phyloP scores from a whole-genome alignment of 2,888 invertebrate genomes.

The Pyrrhia umbra region DNA sequence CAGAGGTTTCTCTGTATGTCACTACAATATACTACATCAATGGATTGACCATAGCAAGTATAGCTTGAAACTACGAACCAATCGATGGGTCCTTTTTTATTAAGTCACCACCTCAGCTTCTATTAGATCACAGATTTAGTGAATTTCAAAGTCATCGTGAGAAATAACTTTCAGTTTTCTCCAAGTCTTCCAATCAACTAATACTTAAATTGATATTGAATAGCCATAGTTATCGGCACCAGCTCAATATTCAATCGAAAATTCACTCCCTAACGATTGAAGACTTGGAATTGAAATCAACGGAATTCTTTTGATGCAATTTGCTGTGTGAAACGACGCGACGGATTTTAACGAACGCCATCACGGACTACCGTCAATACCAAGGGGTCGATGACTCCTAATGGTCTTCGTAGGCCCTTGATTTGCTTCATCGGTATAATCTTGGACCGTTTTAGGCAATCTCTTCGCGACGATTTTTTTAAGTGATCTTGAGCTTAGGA shows the following conservation, averaged over 20 bases:
- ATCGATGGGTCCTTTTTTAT: not conserved
- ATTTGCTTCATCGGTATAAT: conserved; percentile 54
- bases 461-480: conserved; percentile 26
- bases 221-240: conserved; percentile 41
- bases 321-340: conserved; percentile 62
- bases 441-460: conserved; percentile 42
- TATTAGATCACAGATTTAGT: not conserved
- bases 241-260: conserved; percentile 44
- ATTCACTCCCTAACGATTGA: conserved; percentile 51
- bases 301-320: conserved; percentile 62
- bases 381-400: conserved; percentile 42
- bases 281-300: conserved; percentile 51
- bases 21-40: too few relatives aligned
- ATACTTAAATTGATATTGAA: conserved; percentile 46
- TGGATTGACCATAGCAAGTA: too few relatives aligned
- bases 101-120: not conserved
- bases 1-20: too few relatives aligned
- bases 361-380: conserved; percentile 38
- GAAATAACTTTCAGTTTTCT: not conserved
- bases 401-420: conserved; percentile 36
- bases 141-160: not conserved
- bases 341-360: conserved; percentile 63
- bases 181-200: conserved; percentile 11
- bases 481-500: conserved; percentile 42
- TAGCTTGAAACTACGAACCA: too few relatives aligned